Percentiles rank a stretch among this genome's conserved stretches.
phyloP scores from a whole-genome alignment of 2,113 vertebrate species.

The Gopherus evgoodei region DNA sequence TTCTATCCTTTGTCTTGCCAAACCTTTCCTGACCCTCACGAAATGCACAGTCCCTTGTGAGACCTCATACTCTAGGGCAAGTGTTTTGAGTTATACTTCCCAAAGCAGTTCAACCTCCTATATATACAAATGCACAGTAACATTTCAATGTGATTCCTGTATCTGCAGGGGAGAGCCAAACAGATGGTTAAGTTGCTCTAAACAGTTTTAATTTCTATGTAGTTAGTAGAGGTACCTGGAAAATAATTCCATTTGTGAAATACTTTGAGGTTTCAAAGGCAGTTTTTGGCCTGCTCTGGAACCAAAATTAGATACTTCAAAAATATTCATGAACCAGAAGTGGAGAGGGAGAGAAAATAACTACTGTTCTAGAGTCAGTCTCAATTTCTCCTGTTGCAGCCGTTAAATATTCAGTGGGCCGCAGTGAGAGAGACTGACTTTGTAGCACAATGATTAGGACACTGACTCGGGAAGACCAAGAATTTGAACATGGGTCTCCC shows the following conservation, averaged over 20 bases:
- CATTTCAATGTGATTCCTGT: not conserved
- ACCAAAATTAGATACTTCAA: not conserved
- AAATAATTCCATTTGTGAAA: not conserved
- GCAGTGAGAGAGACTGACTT: not conserved
- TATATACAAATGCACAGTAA: not conserved
- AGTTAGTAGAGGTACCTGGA: not conserved
- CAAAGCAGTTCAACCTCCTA: not conserved
- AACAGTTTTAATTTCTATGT: not conserved
- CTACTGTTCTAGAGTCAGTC: not conserved
- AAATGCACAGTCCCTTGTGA: not conserved
- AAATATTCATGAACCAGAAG: not conserved
- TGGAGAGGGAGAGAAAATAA: not conserved
- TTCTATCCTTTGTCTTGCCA: not conserved
- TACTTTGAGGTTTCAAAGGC: not conserved
- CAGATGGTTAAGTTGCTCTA: not conserved
- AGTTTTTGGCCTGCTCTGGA: not conserved
- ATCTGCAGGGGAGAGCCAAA: not conserved
- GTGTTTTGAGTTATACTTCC: not conserved
- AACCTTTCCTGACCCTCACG: not conserved
- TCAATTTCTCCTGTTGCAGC: not conserved
- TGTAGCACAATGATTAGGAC: no score
- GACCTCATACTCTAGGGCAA: not conserved
- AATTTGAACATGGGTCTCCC: no score
- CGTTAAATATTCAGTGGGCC: not conserved
- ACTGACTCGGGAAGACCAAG: no score